Evolutionary conservation across 2,888 invertebrate genomes (phyloP), one percentile per base, ranked within the genome.

Genomic region (Meganola albula): DNA sequence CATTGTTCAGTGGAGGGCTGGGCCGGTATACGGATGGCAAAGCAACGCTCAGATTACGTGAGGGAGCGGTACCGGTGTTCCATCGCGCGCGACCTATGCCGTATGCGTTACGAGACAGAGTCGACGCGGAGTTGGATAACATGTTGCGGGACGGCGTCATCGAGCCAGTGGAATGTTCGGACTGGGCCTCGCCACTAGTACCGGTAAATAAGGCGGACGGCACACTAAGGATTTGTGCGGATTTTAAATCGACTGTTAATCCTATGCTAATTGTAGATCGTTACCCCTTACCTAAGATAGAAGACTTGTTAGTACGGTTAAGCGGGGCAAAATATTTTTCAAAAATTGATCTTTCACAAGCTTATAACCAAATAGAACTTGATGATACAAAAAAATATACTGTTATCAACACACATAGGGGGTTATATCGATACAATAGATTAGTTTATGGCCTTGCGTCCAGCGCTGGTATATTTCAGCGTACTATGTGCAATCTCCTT

Each of bases 211-310:
- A 58, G 25, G 20, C 44, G 1, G 50, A 53, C 12, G 56, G 52
- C 5, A 13, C 31, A 3, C 20, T 51, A 5, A 14, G 50, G 3
- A 14, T 54, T 12, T 53, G 56, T 34, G 57, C 49, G 5, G 54
- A 53, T 16, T 58, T 40, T 27, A 53, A 54, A 30, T 44, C 37
- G n/a, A 51, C 51, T n/a, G n/a, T n/a, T n/a, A n/a, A n/a, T n/a
- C n/a, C n/a, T n/a, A n/a, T n/a, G n/a, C n/a, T n/a, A n/a, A 5
- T 24, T 3, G n/a, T 30, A 3, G 29, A 31, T 12, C 14, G 24
- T 2, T 24, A 4, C 20, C 31, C 31, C 8, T 10, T 31, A 1
- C 31, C 31, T 0, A 26, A 11, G 3, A 32, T 27, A 1, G 16
- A 32, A n/a, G n/a, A n/a, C n/a, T n/a, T n/a, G n/a, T n/a, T n/a